These are phyloP conservation scores for Magallana gigas DNA, from an alignment of 1,140 invertebrate genomes.

Conservation along the genomic window DNA sequence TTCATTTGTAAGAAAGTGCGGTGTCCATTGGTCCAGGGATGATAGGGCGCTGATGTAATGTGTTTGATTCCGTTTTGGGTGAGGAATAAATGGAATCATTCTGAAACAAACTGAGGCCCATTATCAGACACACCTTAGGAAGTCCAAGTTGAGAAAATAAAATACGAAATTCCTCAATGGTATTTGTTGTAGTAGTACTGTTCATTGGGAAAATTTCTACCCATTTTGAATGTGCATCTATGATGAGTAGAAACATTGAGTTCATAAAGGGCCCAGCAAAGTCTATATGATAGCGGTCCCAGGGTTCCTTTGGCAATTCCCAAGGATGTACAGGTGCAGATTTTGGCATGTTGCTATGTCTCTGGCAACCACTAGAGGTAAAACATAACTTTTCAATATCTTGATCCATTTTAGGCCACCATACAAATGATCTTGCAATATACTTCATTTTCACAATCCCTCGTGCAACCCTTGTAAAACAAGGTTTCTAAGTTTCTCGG, in stretches of 20 bases:
- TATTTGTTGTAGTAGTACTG: too few relatives aligned
- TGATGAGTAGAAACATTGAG: too few relatives aligned
- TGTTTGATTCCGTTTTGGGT: neutral
- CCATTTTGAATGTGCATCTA: too few relatives aligned
- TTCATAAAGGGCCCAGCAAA: constrained; percentile 38
- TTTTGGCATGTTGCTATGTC: constrained; percentile 17
- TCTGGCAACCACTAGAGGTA: constrained; percentile 41
- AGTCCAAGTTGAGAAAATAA: constrained; percentile 64
- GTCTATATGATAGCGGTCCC: constrained; percentile 50
- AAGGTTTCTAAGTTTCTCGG: neutral
- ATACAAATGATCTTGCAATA: constrained; percentile 52
- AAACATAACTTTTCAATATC: constrained; percentile 51
- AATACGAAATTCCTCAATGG: too few relatives aligned
- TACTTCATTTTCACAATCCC: constrained; percentile 48
- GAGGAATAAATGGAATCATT: constrained; percentile 50
- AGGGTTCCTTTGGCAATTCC: constrained; percentile 40
- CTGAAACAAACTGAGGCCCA: constrained; percentile 77
- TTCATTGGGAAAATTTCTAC: too few relatives aligned
- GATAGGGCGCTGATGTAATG: neutral
- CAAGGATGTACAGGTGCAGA: constrained; percentile 49
- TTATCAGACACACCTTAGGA: constrained; percentile 78
- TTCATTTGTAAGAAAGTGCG: constrained; percentile 10
- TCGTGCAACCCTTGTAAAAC: constrained; percentile 51
- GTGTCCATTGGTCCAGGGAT: neutral
- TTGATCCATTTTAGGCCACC: constrained; percentile 60